These are phyloP conservation scores for Condylura cristata DNA, from an alignment of 2,113 vertebrate species.

Conservation along the genomic window DNA sequence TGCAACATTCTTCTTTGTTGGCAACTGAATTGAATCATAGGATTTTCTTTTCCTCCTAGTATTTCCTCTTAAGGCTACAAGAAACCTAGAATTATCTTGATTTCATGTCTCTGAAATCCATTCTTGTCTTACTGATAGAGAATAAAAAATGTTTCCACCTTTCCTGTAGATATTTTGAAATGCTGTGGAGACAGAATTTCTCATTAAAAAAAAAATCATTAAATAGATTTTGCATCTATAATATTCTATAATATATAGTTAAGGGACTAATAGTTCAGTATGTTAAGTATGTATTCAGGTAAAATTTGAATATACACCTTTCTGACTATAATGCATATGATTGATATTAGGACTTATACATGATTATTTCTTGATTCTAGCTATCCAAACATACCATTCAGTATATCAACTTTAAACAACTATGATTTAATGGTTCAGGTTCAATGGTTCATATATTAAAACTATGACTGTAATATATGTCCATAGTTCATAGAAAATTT, in stretches of 20 bases:
- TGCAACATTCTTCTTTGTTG: not conserved
- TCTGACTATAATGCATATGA: not conserved
- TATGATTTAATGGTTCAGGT: not conserved
- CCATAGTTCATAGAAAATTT: not conserved
- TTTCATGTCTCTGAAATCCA: not conserved
- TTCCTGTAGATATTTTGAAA: not conserved
- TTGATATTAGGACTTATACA: not conserved
- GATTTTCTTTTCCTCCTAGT: not conserved
- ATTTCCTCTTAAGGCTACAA: not conserved
- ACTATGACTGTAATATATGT: not conserved
- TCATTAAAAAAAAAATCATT: not conserved
- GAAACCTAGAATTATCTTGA: not conserved
- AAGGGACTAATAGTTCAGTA: not conserved
- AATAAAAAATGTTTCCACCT: not conserved
- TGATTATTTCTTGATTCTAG: not conserved
- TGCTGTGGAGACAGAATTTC: too few species aligned
- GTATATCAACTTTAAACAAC: not conserved
- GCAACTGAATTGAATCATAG: not conserved
- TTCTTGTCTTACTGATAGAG: not conserved
- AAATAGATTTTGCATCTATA: not conserved
- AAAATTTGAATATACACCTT: not conserved
- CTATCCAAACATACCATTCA: not conserved
- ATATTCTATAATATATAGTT: not conserved
- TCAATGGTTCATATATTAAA: not conserved
- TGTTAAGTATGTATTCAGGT: not conserved